Base-by-base conservation (phyloP, 2,888 invertebrate genomes). In the Drosophila paucipuncta region DNA sequence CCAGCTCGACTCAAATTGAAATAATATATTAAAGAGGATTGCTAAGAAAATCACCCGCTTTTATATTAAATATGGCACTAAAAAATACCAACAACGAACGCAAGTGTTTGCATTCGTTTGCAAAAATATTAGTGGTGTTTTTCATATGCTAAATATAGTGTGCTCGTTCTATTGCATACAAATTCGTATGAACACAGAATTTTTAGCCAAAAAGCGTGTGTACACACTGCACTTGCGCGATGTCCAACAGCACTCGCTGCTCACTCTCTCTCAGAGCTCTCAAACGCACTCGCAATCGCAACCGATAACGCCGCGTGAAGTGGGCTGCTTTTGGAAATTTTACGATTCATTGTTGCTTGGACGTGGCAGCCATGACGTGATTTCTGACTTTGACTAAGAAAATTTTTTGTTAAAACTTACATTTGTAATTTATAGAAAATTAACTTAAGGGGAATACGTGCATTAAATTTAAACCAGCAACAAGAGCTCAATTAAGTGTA, bases 311-410 rank as follows among this genome's bases (percentile, higher is more conserved):
- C 83, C 77, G 78, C 78, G 76, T 83, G 77, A 80, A 83, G 76
- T 83, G 87, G 82, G 82, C 83, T 72, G 80, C 63, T 66, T 55
- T 72, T 91, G 82, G 83, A 88, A 91, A 90, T 85, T 82, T 78
- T 91, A 91, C 92, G 85, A 91, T 92, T 92, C 92, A 93, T 93
- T 92, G 92, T 92, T 92, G 92, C 93, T 92, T 93, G 92, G 92
- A 92, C 92, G 92, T 92, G 92, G 92, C 92, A 92, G 92, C 92
- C 92, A 92, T 92, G 93, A 93, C 92, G 92, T 92, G 93, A 92
- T 92, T 93, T 92, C 88, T 91, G 84, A 92, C 88, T 89, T 92
- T 91, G 82, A 89, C 84, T 90, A 82, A 78, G 73, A 82, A 80
- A 79, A 78, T 80, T 89, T 83, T 86, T 89, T 86, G 80, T 84